Evolutionary conservation across 1,140 invertebrate species (phyloP).

Genomic region (Phortica variegata): DNA sequence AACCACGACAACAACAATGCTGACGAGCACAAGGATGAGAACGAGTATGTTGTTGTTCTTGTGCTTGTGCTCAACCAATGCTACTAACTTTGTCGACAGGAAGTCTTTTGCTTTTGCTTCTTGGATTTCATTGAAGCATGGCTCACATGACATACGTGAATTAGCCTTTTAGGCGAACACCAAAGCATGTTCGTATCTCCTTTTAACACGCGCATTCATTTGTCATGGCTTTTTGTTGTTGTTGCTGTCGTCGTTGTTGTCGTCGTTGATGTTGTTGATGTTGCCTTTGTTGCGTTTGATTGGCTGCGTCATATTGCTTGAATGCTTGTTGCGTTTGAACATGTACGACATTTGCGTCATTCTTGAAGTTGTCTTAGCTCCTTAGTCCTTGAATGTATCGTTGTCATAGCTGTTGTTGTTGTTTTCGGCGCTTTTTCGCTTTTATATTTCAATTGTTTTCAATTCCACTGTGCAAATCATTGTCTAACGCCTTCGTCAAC

Average conservation of each 20-base stretch:
- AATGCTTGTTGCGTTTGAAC: slow-evolving; percentile 17
- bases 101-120: too few species aligned
- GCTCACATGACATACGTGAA: too few species aligned
- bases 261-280: slow-evolving; percentile 5
- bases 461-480: slow-evolving; percentile 2
- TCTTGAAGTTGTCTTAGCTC: slow-evolving; percentile 1
- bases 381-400: slow-evolving; percentile 15
- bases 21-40: too few species aligned
- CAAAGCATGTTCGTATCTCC: too few species aligned
- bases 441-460: not conserved
- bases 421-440: slow-evolving; percentile 29
- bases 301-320: too few species aligned
- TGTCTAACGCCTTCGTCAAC: too few species aligned
- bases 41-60: too few species aligned
- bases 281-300: slow-evolving; percentile 29
- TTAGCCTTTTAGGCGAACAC: too few species aligned
- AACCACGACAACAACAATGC: not conserved
- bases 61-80: too few species aligned
- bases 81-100: too few species aligned
- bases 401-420: slow-evolving; percentile 37
- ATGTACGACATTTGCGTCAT: slow-evolving; percentile 7
- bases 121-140: too few species aligned
- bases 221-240: not conserved
- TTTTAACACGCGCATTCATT: too few species aligned
- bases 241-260: not conserved